A percentile compares a stretch with the other conserved stretches of the same genome.
Conservation (phyloP, 2,113 vertebrate species). For the Microtus montanus region DNA sequence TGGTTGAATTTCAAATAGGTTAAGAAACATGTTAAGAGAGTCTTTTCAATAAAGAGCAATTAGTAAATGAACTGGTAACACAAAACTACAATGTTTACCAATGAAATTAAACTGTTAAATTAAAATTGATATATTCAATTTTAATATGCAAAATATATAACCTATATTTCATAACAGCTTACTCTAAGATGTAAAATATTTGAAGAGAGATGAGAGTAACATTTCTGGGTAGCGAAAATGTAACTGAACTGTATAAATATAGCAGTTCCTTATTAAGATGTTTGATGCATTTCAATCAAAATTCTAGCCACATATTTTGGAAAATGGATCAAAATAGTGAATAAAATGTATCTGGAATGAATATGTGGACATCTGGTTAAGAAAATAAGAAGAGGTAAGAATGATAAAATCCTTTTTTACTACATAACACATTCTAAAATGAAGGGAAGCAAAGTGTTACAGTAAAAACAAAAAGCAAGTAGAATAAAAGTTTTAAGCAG, state of each 20-base stretch:
- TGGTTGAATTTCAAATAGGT: background rate
- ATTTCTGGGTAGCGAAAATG: background rate
- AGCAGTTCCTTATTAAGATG: background rate
- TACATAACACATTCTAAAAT: background rate
- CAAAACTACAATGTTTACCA: background rate
- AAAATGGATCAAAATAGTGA: background rate
- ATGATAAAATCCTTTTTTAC: background rate
- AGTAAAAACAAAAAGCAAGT: background rate
- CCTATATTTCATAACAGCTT: background rate
- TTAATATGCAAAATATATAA: background rate
- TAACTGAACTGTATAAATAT: background rate
- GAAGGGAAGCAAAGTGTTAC: background rate
- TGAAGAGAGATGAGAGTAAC: background rate
- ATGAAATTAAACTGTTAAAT: background rate
- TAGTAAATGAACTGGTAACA: background rate
- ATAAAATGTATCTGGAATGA: background rate
- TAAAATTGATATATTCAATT: background rate
- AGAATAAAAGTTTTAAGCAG: background rate
- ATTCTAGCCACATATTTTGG: background rate
- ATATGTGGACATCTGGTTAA: background rate
- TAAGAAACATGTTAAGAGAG: background rate
- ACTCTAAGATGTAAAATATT: background rate
- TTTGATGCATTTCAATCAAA: conserved; percentile 19
- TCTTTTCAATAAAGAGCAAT: background rate
- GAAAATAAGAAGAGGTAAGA: background rate